A percentile compares a stretch with the other conserved stretches of the same genome.
These are phyloP conservation scores for Crossocerus cetratus DNA, from an alignment of 2,888 invertebrate genomes.

Conservation along the genomic window DNA sequence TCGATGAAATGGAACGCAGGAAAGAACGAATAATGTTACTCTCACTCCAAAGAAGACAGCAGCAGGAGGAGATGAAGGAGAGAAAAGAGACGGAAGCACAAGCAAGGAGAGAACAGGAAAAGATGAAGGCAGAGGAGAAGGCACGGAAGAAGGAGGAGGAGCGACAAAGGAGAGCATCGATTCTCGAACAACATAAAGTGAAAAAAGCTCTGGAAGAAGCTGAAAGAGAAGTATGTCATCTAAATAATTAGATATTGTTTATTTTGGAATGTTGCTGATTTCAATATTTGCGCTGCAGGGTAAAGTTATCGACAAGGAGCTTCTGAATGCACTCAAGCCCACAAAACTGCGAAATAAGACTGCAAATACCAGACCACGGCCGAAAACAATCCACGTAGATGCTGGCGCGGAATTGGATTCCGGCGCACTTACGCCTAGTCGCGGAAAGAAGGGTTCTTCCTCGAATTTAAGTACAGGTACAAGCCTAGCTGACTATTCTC, in stretches of 20 bases:
- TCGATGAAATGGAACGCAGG: slow-evolving; percentile 94
- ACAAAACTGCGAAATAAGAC: slow-evolving; percentile 83
- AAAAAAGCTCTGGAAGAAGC: slow-evolving; percentile 96
- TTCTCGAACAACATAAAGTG: slow-evolving; percentile 94
- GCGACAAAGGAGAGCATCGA: slow-evolving; percentile 89
- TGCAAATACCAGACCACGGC: slow-evolving; percentile 83
- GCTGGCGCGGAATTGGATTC: slow-evolving; percentile 88
- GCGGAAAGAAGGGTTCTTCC: slow-evolving; percentile 88
- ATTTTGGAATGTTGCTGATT: not conserved
- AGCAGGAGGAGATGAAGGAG: slow-evolving; percentile 91
- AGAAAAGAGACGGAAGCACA: slow-evolving; percentile 90
- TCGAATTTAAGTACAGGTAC: slow-evolving; percentile 89
- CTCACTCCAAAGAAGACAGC: slow-evolving; percentile 92
- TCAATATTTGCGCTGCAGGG: slow-evolving; percentile 79
- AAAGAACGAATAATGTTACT: slow-evolving; percentile 94
- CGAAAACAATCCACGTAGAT: slow-evolving; percentile 94
- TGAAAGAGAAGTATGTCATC: slow-evolving; percentile 84
- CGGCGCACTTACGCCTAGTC: slow-evolving; percentile 84
- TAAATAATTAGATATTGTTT: not conserved
- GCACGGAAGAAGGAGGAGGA: slow-evolving; percentile 88
- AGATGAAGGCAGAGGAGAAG: slow-evolving; percentile 86
- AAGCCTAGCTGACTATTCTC: slow-evolving; percentile 36
- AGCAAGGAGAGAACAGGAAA: slow-evolving; percentile 86
- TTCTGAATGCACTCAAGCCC: slow-evolving; percentile 81
- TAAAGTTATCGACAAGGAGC: slow-evolving; percentile 87